Base-by-base conservation (phyloP, 2,888 invertebrate genomes). In the Maniola hyperantus region DNA sequence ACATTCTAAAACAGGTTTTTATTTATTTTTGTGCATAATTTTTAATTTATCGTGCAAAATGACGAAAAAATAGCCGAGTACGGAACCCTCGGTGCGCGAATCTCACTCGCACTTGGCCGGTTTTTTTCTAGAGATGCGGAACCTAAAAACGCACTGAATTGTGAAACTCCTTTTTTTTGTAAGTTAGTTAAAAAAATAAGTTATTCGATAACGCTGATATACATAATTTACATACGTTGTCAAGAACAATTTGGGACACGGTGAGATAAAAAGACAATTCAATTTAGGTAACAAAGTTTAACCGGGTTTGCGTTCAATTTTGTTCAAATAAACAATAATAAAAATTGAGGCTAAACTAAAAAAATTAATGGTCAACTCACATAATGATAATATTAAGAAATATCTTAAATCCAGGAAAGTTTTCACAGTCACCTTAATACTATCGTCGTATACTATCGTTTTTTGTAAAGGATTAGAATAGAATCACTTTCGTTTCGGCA, bases 281-380 rank as follows among this genome's bases (percentile, higher is more conserved):
- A 51, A 65, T 59, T 59, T 58, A 59, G 26, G 26, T 26, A 26
- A 26, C 26, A 18, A n/a, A 57, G 33, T 42, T 42, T 42, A 18
- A 42, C 48, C 39, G 51, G 11, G 51, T 51, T 51, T 44, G 34
- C 44, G 34, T 65, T 15, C 10, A 65, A 34, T 58, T 65, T 13
- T 65, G 44, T 51, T 59, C 44, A 55, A 53, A 53, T 48, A 64
- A 55, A 51, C 42, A 26, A 26, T 26, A 65, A 39, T 64, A 26
- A 57, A 60, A 59, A 62, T 50, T 57, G 36, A 66, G 44, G 42
- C n/a, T 57, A 62, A 62, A 33, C 50, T 50, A 57, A 66, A 66
- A 57, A 66, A 66, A 55, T 62, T 33, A 62, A 66, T 51, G 50
- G 34, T 26, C 39, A 39, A 66, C 57, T 69, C 60, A 69, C 57